Conservation (phyloP, 2,113 vertebrate species). For the Antidorcas marsupialis region DNA sequence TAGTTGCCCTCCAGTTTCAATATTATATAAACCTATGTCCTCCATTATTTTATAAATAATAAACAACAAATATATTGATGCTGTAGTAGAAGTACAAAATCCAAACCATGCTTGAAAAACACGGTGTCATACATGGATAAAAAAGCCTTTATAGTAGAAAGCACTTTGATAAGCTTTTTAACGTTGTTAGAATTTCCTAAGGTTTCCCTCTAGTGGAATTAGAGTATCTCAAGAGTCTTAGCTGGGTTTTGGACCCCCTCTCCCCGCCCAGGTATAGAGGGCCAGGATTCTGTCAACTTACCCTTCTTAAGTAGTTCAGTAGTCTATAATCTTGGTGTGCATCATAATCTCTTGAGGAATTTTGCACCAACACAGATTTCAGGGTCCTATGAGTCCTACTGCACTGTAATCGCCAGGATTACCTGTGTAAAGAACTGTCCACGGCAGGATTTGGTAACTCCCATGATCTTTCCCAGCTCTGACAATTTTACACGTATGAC, state of each 20-base stretch:
- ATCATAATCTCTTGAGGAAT: neutral
- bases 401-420: too few relatives aligned
- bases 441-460: neutral
- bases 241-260: neutral
- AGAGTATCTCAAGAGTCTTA: neutral
- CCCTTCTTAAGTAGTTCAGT: neutral
- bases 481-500: neutral
- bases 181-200: neutral
- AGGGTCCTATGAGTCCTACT: accelerated
- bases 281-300: neutral
- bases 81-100: neutral
- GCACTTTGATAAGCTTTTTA: neutral
- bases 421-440: neutral
- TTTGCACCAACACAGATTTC: neutral
- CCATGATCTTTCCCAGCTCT: neutral
- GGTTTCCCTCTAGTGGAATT: neutral
- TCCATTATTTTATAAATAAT: neutral
- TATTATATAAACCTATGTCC: neutral
- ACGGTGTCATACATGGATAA: neutral
- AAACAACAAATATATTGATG: neutral
- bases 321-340: neutral
- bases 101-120: neutral
- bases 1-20: neutral
- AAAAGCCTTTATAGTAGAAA: neutral
- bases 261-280: neutral